Evolutionary conservation across 2,888 invertebrate species (phyloP), one percentile per base, ranked within the genome.

Genomic region (Marasmarcha lunaedactyla): DNA sequence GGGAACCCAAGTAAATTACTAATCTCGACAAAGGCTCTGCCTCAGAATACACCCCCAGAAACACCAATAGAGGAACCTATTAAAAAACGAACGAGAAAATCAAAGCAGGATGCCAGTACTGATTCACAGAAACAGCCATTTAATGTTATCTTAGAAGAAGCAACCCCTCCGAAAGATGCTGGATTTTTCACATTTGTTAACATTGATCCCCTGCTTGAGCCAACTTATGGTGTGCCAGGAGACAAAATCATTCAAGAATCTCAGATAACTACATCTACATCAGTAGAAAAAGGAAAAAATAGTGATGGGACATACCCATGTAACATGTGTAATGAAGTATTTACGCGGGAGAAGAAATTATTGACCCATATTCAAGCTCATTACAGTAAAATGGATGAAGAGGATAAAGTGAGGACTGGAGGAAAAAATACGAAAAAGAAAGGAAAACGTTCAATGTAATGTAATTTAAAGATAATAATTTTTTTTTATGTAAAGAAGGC

Each of bases 171-270:
- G 14, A 50, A 71, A 51, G 68, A 74, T 43, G 13, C 63, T 0
- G 68, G 61, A 1, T 70, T 73, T 45, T 84, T 84, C 44, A 76
- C 78, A 12, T 83, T 83, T 38, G 70, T 84, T 2, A 84, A 81
- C 50, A 70, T 84, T 2, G 83, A 84, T 52, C 78, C 84, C 1
- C 51, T 76, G 30, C 43, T 74, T 3, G 72, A 77, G 42, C 77
- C 83, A 0, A 72, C 74, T 0, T 83, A 81, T 45, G 78, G 79
- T 20, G 48, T 83, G 13, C 81, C 84, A 1, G 78, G 74, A 0
- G 56, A 71, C 48, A 78, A 68, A 45, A 76, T 74, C 7, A 76
- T 83, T 26, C 83, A 81, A 50, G 84, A 84, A 50, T 72, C 84
- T 1, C 79, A 79, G 54, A 78, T 79, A 42, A 64, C 74, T 1